These are phyloP conservation scores for Cirrhinus mrigala DNA, from an alignment of 2,797 vertebrate genomes.

Conservation along the genomic window DNA sequence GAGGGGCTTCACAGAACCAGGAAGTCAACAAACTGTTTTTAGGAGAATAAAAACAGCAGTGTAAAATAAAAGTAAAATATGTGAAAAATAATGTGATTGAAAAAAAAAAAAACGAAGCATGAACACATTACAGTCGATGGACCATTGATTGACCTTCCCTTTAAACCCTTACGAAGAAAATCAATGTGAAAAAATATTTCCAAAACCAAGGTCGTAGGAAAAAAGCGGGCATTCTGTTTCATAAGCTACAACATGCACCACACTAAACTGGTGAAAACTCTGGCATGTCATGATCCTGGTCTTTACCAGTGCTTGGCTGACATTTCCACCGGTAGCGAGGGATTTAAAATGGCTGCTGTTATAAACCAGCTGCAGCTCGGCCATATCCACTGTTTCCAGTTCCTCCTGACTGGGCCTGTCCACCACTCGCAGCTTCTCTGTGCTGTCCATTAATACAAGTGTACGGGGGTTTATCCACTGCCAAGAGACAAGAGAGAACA, in stretches of 20 bases:
- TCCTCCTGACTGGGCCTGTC: slow-evolving; percentile 93
- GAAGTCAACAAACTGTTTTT: too few species aligned
- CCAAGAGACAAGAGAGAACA: slow-evolving; percentile 34
- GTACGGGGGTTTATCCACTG: slow-evolving; percentile 97
- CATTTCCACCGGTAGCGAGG: slow-evolving; percentile 94
- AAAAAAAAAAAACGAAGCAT: too few species aligned
- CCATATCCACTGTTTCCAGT: slow-evolving; percentile 90
- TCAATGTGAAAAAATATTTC: neutral
- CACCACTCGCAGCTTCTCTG: slow-evolving; percentile 92
- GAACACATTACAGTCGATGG: too few species aligned
- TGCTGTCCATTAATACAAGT: slow-evolving; percentile 91
- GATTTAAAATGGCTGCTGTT: slow-evolving; percentile 99
- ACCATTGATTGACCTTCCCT: too few species aligned
- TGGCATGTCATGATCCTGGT: neutral
- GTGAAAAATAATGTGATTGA: too few species aligned
- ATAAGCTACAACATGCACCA: slow-evolving; percentile 1
- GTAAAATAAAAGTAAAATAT: too few species aligned
- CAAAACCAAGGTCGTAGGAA: neutral
- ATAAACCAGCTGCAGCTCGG: slow-evolving; percentile 94
- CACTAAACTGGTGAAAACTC: neutral
- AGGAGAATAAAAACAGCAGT: too few species aligned
- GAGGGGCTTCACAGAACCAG: too few species aligned
- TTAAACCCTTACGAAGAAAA: neutral
- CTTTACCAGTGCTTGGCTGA: slow-evolving; percentile 95
- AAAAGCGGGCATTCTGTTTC: neutral